Evolutionary conservation across 23 tunicate genomes (phyloP).

Genomic region (Trididemnum miniatum): DNA sequence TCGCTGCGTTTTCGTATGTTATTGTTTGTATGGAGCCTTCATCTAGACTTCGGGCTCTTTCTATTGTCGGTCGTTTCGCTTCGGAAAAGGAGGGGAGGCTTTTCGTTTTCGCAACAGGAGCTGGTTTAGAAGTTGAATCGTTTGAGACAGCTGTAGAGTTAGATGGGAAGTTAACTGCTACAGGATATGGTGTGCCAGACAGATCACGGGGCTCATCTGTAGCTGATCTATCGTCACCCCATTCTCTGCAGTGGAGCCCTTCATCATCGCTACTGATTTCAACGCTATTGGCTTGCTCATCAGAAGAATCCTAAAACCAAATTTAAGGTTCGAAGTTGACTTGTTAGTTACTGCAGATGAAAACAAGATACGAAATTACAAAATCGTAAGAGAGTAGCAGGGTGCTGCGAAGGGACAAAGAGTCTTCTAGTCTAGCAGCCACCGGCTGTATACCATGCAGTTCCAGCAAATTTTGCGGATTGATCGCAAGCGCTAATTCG

Average conservation of each 20-base stretch:
- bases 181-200: slow-evolving; percentile 90
- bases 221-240: slow-evolving; percentile 86
- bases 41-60: neutral
- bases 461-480: too few relatives aligned
- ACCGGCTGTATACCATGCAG: too few relatives aligned
- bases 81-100: neutral
- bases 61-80: neutral
- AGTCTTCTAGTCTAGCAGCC: too few relatives aligned
- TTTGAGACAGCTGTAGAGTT: neutral
- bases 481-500: too few relatives aligned
- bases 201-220: slow-evolving; percentile 46
- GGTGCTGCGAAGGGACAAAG: too few relatives aligned
- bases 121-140: neutral
- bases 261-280: slow-evolving; percentile 45
- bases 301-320: slow-evolving; percentile 38
- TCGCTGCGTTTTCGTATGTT: neutral
- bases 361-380: too few relatives aligned
- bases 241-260: slow-evolving; percentile 37
- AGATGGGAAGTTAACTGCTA: neutral
- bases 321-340: too few relatives aligned
- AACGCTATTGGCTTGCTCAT: slow-evolving; percentile 26
- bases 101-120: neutral
- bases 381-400: too few relatives aligned
- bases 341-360: too few relatives aligned
- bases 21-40: neutral